phyloP scores from a whole-genome alignment of 2,797 vertebrate genomes.

The Antrozous pallidus region DNA sequence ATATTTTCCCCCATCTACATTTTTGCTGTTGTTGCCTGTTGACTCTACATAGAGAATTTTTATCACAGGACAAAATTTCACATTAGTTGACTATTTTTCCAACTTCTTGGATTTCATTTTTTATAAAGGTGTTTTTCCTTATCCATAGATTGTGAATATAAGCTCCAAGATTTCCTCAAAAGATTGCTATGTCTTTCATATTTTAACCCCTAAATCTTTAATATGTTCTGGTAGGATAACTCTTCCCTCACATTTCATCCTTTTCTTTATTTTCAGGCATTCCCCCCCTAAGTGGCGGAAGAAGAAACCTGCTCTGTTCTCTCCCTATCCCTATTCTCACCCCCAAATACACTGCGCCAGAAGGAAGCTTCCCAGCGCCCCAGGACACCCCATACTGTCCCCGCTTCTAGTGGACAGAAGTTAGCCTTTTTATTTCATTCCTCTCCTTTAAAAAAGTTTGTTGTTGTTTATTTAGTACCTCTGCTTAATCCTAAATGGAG shows the following conservation, averaged over 20 bases:
- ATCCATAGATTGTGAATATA: not conserved
- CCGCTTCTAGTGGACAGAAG: not conserved
- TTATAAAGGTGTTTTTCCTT: not conserved
- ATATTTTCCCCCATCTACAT: not conserved
- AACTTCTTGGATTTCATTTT: not conserved
- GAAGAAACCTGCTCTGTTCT: not conserved
- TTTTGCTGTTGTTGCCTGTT: not conserved
- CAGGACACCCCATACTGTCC: not conserved
- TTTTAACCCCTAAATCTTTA: not conserved
- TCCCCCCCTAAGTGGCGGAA: not conserved
- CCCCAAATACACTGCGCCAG: not conserved
- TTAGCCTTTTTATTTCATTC: not conserved
- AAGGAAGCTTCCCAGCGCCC: not conserved
- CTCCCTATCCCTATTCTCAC: not conserved
- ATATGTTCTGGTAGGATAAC: not conserved
- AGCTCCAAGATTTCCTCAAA: not conserved
- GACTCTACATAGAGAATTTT: not conserved
- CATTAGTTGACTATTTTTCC: not conserved
- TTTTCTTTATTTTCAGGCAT: not conserved
- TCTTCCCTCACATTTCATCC: not conserved
- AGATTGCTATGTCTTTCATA: not conserved
- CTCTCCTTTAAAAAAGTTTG: not conserved
- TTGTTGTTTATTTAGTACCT: not conserved
- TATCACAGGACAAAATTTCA: not conserved
- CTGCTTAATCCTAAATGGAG: not conserved